These are phyloP conservation scores for Podargus strigoides DNA, from an alignment of 2,797 vertebrate genomes.

Conservation along the genomic window DNA sequence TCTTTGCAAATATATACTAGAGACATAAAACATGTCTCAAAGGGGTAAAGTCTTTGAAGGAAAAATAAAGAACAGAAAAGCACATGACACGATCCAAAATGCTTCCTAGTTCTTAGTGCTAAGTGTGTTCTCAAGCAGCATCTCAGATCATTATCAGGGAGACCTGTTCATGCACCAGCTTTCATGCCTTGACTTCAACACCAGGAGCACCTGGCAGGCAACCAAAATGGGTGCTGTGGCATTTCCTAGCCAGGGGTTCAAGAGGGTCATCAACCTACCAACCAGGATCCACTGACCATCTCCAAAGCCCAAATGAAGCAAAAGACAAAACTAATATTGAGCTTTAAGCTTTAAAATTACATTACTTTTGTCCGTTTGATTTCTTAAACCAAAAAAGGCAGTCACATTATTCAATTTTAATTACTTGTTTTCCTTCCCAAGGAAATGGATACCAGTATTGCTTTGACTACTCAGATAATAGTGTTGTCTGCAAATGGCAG, in stretches of 20 bases:
- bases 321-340: neutral
- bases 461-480: neutral
- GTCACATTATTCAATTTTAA: neutral
- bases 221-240: rapidly evolving
- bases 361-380: neutral
- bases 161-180: neutral
- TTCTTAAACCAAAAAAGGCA: neutral
- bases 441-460: neutral
- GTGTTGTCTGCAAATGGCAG: neutral
- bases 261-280: neutral
- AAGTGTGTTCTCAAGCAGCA: neutral
- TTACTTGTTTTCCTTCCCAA: neutral
- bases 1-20: neutral
- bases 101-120: neutral
- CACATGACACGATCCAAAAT: neutral
- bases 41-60: neutral
- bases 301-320: neutral
- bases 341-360: neutral
- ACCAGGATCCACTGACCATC: neutral
- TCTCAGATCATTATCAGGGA: rapidly evolving
- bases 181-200: neutral
- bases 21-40: neutral
- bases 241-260: neutral
- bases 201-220: neutral
- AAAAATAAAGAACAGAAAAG: neutral